A percentile compares a stretch with the other conserved stretches of the same genome.
Conservation (phyloP, 2,888 invertebrate species). For the Melanotus villosus region DNA sequence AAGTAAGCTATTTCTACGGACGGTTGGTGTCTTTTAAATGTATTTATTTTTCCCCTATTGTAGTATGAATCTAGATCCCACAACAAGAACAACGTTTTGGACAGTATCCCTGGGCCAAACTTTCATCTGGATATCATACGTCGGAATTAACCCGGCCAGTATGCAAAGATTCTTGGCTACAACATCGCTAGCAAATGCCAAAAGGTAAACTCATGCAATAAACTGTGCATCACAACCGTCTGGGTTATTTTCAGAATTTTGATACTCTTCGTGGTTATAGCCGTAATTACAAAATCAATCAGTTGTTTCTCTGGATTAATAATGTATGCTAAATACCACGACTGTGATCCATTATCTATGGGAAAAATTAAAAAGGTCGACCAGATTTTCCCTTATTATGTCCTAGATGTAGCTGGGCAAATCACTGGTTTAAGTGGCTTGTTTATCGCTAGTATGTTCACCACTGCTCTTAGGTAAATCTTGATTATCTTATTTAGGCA, state of each 20-base stretch:
- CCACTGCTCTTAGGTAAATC: conserved; percentile 76
- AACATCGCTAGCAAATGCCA: conserved; percentile 71
- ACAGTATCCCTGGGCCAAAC: conserved; percentile 72
- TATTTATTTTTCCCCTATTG: background rate
- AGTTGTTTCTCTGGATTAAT: conserved; percentile 57
- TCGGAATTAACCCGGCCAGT: conserved; percentile 72
- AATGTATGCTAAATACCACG: conserved; percentile 59
- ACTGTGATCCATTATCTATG: conserved; percentile 58
- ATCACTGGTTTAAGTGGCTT: conserved; percentile 76
- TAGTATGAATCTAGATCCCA: conserved; percentile 74
- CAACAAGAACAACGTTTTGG: conserved; percentile 74
- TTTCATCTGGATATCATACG: conserved; percentile 71
- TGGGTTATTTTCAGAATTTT: conserved; percentile 64
- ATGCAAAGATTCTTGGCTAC: conserved; percentile 75
- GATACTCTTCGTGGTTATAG: conserved; percentile 52
- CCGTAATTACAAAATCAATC: conserved; percentile 52
- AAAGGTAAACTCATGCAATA: too few relatives aligned
- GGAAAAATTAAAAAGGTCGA: conserved; percentile 45
- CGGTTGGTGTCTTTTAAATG: background rate
- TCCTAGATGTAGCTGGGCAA: conserved; percentile 69
- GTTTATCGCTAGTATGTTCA: conserved; percentile 82
- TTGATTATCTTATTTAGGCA: too few relatives aligned
- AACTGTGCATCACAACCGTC: too few relatives aligned
- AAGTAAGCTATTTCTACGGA: conserved; percentile 61
- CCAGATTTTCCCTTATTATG: conserved; percentile 70